Base-by-base conservation (phyloP, 2,888 invertebrate genomes). In the Dolichomitus sp. region DNA sequence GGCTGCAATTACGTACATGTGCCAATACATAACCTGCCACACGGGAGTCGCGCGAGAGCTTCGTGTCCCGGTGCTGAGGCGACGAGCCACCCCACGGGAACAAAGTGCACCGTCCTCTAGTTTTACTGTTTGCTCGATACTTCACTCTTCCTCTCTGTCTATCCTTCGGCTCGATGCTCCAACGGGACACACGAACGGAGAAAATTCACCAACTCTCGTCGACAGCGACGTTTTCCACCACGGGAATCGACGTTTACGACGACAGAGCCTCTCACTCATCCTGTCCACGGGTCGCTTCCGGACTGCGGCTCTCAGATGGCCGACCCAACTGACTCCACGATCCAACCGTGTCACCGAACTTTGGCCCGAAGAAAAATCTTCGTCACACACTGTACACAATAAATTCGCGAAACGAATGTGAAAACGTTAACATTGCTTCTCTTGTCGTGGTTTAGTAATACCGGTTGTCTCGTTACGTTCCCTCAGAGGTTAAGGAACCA, bases 1-100 rank as follows among this genome's bases (percentile, higher is more conserved):
- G 89, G 90, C 89, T 85, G 88, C 91, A 91, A 92, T 92, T 92
- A 92, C 90, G 88, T 89, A 85, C 90, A 91, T 87, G 89, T 89
- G 89, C 89, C 90, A 86, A 92, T 92, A 91, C 88, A 90, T 89
- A 89, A 89, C 89, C 90, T 52, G 50, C 74, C 40, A 70, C 57
- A 37, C 70, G 75, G 27, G 61, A 42, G 11, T 65, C 57, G 66
- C 72, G 42, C 54, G 14, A 69, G n/a, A 57, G 27, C 72, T 63
- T 52, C 42, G 30, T 61, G 45, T n/a, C 65, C 19, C 42, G 48
- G 40, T 79, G 83, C 75, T n/a, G 66, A 82, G 50, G 74, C 79
- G 79, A 75, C 69, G 78, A 79, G 48, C 63, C 65, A 78, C 65
- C 54, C 63, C 45, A 37, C 78, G 69, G 54, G 61, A 59, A 68